Evolutionary conservation across 2,888 invertebrate species (phyloP).

Genomic region (Caenorhabditis sp.): DNA sequence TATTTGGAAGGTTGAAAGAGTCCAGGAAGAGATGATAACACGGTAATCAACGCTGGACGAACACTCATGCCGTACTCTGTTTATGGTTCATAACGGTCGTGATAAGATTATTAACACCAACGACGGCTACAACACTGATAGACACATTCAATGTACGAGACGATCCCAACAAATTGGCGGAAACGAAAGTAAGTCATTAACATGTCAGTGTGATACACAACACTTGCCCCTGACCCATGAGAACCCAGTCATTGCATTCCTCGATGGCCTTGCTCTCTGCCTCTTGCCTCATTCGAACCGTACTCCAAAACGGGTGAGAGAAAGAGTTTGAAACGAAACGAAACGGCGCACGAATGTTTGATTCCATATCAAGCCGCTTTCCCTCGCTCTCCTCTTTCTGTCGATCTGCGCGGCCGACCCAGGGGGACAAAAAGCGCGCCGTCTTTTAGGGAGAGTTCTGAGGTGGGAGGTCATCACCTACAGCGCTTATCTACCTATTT

Average conservation of each 20-base stretch:
- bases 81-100: too few relatives aligned
- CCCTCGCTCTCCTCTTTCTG: slow-evolving; percentile 30
- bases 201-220: slow-evolving; percentile 2
- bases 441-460: slow-evolving; percentile 39
- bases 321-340: slow-evolving; percentile 29
- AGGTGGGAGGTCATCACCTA: slow-evolving; percentile 52
- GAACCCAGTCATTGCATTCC: slow-evolving; percentile 28
- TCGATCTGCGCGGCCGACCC: neutral
- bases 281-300: slow-evolving; percentile 23
- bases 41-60: too few relatives aligned
- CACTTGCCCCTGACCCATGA: slow-evolving; percentile 5
- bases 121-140: too few relatives aligned
- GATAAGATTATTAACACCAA: too few relatives aligned
- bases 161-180: slow-evolving; percentile 16
- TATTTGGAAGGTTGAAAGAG: too few relatives aligned
- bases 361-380: slow-evolving; percentile 55
- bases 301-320: slow-evolving; percentile 13
- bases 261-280: slow-evolving; percentile 32
- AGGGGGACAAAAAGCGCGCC: slow-evolving; percentile 36
- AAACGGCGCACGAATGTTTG: slow-evolving; percentile 47
- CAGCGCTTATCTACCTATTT: slow-evolving; percentile 53
- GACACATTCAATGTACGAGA: slow-evolving; percentile 28
- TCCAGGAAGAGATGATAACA: too few relatives aligned
- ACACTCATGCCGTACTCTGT: too few relatives aligned
- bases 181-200: slow-evolving; percentile 14